A percentile compares a stretch with the other conserved stretches of the same genome.
Conservation (phyloP, 2,888 invertebrate genomes). For the Spodoptera littoralis region DNA sequence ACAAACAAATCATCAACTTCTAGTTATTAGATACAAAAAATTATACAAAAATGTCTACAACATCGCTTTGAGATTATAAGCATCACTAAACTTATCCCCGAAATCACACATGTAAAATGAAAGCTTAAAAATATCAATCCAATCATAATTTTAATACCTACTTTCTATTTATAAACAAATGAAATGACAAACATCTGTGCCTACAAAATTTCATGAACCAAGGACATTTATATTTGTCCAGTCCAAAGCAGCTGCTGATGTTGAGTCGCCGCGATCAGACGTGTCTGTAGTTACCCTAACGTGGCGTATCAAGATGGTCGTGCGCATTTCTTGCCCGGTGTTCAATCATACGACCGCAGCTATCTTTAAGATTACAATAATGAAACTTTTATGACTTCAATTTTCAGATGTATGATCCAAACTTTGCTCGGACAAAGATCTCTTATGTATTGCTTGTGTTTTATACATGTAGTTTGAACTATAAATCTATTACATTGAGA, state of each 20-base stretch:
- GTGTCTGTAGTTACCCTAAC: constrained; percentile 67
- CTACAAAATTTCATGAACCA: constrained; percentile 54
- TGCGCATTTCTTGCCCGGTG: constrained; percentile 76
- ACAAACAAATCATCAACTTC: too few relatives aligned
- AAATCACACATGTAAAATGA: background rate
- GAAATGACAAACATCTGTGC: constrained; percentile 53
- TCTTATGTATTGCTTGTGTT: constrained; percentile 51
- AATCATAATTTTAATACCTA: constrained; percentile 29
- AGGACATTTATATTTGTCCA: constrained; percentile 61
- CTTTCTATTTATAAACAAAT: constrained; percentile 53
- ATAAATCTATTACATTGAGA: constrained; percentile 52
- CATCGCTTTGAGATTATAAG: too few relatives aligned
- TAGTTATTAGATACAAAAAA: too few relatives aligned
- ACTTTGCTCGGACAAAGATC: constrained; percentile 65
- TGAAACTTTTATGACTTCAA: constrained; percentile 84
- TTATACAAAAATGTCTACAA: too few relatives aligned
- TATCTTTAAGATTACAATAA: constrained; percentile 83
- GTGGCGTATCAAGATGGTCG: constrained; percentile 69
- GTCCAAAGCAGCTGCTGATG: constrained; percentile 53
- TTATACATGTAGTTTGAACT: constrained; percentile 38
- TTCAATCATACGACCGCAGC: constrained; percentile 84
- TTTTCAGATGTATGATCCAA: constrained; percentile 73
- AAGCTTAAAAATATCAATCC: background rate
- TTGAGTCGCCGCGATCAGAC: constrained; percentile 45
- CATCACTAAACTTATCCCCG: too few relatives aligned